Conservation (phyloP, 2,888 invertebrate genomes). For the Eupeodes luniger region DNA sequence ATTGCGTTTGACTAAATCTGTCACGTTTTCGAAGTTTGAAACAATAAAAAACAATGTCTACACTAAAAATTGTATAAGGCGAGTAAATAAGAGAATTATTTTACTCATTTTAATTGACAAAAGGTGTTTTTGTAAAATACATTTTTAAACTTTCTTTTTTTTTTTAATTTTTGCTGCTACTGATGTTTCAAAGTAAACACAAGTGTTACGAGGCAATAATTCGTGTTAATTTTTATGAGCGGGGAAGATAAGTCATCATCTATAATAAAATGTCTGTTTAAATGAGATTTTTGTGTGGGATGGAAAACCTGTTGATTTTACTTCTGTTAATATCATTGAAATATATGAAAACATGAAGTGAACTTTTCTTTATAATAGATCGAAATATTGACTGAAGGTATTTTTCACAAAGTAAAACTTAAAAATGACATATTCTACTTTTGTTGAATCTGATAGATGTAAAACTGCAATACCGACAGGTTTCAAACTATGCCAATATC, state of each 20-base stretch:
- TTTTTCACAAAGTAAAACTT: no score
- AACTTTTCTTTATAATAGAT: no score
- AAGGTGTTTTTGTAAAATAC: background rate
- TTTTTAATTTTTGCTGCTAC: background rate
- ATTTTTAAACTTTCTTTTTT: background rate
- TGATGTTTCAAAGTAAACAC: constrained; percentile 33
- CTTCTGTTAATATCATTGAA: background rate
- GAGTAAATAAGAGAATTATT: background rate
- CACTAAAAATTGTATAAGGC: background rate
- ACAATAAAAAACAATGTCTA: background rate
- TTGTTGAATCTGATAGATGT: no score
- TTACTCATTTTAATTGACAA: background rate
- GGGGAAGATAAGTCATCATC: constrained; percentile 3
- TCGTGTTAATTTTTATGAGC: background rate
- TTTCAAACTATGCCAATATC: no score
- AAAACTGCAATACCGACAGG: no score
- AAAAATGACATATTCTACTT: no score
- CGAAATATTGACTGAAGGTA: no score
- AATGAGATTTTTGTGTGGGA: background rate
- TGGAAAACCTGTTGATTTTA: background rate
- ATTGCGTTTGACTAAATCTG: background rate
- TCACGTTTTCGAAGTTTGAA: background rate
- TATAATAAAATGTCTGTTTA: background rate
- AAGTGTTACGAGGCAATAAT: constrained; percentile 9
- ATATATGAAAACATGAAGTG: no score